Base-by-base conservation (phyloP, 2,888 invertebrate species). In the Brachycybe producta region DNA sequence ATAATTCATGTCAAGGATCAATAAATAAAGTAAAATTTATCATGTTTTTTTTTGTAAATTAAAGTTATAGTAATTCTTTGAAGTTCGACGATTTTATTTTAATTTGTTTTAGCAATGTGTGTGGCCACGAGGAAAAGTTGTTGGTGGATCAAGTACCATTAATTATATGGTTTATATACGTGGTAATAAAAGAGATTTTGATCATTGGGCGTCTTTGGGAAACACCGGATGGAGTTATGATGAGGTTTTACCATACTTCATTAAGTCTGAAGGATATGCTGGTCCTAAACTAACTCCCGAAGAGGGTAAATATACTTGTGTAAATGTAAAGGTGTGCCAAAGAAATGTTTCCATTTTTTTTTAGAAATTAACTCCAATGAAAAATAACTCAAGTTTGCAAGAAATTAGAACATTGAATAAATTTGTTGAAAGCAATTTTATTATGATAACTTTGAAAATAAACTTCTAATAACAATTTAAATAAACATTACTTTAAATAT, bases 81-180 rank as follows among this genome's bases (percentile, higher is more conserved):
- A 24, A 15, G n/a, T 21, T 19, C 15, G 15, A 41, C 5, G 8
- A 41, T 19, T 19, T 23, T 2, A 4, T 21, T 41, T 11, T 41
- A 41, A 24, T 41, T 13, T 7, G 8, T n/a, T n/a, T n/a, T 28
- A 52, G 52, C 41, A 52, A 52, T 26, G 39, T 19, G n/a, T 15
- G 13, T 49, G 48, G 52, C 36, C 48, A 17, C 56, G 70, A 19
- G 70, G 68, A 4, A 57, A 66, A 26, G 67, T 68, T 2, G 63
- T 65, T 59, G 70, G 70, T 3, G 70, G 70, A 0, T 67, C 66
- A 27, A 70, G 69, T 11, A 65, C 67, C 4, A 61, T 70, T 7
- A 70, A 70, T 58, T 70, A 70, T 49, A 71, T 71, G 70, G 66
- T 59, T 3, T 70, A 70, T 56, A 63, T 70, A n/a, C 59, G 70